Evolutionary conservation across 2,888 invertebrate genomes (phyloP).

Genomic region (Ypsolopha sequella): DNA sequence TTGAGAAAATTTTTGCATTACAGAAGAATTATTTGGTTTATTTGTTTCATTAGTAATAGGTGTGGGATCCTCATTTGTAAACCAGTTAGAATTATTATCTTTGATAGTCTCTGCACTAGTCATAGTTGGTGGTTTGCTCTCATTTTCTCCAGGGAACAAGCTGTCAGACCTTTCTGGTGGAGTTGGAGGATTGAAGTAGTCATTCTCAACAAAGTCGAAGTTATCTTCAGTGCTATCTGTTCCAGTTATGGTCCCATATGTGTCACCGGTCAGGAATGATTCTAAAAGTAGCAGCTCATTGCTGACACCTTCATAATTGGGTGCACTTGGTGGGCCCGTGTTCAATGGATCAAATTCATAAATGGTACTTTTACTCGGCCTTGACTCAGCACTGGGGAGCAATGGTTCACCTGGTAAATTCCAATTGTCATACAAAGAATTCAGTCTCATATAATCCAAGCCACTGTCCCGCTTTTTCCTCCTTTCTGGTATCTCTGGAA

Average conservation of each 20-base stretch:
- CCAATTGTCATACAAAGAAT: slow-evolving; percentile 57
- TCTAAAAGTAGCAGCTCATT: slow-evolving; percentile 76
- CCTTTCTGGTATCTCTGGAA: slow-evolving; percentile 43
- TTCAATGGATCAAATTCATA: slow-evolving; percentile 79
- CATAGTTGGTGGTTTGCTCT: slow-evolving; percentile 18
- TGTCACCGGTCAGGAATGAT: slow-evolving; percentile 76
- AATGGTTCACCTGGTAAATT: slow-evolving; percentile 27
- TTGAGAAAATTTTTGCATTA: slow-evolving; percentile 48
- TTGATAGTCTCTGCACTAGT: slow-evolving; percentile 18
- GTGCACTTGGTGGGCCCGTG: slow-evolving; percentile 16
- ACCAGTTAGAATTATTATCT: slow-evolving; percentile 58
- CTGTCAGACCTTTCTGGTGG: slow-evolving; percentile 76
- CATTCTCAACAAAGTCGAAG: slow-evolving; percentile 43
- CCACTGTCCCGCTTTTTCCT: slow-evolving; percentile 32
- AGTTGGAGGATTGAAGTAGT: slow-evolving; percentile 69
- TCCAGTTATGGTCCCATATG: slow-evolving; percentile 73
- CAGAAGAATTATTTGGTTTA: slow-evolving; percentile 29
- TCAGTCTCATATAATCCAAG: slow-evolving; percentile 39
- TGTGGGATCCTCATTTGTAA: slow-evolving; percentile 23
- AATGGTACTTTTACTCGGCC: slow-evolving; percentile 72
- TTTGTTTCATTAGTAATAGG: slow-evolving; percentile 15
- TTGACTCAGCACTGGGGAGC: slow-evolving; percentile 15
- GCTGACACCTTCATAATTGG: slow-evolving; percentile 56
- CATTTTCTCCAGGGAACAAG: slow-evolving; percentile 55
- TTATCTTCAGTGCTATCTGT: slow-evolving; percentile 46